Evolutionary conservation across 2,888 invertebrate genomes (phyloP).

Genomic region (Heliconius charithonia): DNA sequence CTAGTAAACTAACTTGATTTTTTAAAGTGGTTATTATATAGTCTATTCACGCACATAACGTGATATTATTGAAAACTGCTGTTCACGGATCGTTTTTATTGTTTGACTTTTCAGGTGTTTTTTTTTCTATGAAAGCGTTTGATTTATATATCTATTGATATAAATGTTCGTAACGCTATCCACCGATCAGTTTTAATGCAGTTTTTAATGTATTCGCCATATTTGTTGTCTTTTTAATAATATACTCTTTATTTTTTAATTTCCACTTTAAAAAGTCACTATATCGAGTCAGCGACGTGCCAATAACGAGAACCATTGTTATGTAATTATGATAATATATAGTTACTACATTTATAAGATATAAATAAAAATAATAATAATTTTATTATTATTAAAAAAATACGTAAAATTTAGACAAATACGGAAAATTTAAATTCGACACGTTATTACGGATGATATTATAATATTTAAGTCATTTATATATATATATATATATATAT

Average conservation of each 20-base stretch:
- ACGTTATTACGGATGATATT: constrained; percentile 60
- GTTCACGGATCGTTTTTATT: constrained; percentile 15
- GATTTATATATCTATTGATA: constrained; percentile 76
- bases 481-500: constrained; percentile 4
- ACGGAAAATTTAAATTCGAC: constrained; percentile 55
- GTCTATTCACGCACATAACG: constrained; percentile 28
- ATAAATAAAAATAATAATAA: constrained; percentile 66
- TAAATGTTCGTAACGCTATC: constrained; percentile 68
- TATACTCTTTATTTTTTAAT: not conserved
- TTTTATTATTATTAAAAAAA: constrained; percentile 43
- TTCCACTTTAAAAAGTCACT: constrained; percentile 35
- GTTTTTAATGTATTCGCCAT: constrained; percentile 23
- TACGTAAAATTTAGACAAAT: constrained; percentile 58
- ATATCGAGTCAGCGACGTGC: constrained; percentile 72
- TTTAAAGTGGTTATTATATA: constrained; percentile 52
- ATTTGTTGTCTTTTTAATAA: not conserved
- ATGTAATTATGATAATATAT: constrained; percentile 63
- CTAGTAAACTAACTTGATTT: constrained; percentile 48
- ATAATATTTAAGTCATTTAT: constrained; percentile 52
- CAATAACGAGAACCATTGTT: constrained; percentile 76
- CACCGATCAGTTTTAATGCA: constrained; percentile 20
- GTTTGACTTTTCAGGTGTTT: constrained; percentile 29
- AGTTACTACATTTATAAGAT: constrained; percentile 81
- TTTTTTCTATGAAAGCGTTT: constrained; percentile 59
- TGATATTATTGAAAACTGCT: constrained; percentile 31